Evolutionary conservation across 1,140 invertebrate genomes (phyloP).

Genomic region (Stegodyphus dumicola): DNA sequence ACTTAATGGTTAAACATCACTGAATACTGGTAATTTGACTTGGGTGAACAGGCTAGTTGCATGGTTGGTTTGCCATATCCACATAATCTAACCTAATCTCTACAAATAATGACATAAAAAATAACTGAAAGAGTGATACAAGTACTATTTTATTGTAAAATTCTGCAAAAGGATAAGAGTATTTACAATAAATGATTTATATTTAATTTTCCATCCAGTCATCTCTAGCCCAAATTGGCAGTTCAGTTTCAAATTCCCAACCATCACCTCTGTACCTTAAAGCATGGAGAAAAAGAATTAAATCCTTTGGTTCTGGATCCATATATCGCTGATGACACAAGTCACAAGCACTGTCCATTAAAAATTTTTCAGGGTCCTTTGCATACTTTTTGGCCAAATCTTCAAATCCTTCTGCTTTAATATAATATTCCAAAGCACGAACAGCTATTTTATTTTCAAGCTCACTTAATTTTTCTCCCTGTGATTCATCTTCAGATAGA

Average conservation of each 20-base stretch:
- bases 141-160: background rate
- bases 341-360: constrained; percentile 87
- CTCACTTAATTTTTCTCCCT: background rate
- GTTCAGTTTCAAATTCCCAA: constrained; percentile 88
- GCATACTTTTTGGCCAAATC: constrained; percentile 41
- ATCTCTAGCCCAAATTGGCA: constrained; percentile 86
- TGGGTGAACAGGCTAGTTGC: too few relatives aligned
- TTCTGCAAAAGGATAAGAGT: background rate
- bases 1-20: too few relatives aligned
- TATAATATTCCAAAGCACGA: constrained; percentile 56
- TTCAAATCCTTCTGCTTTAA: constrained; percentile 34
- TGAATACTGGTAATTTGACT: too few relatives aligned
- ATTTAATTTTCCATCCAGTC: constrained; percentile 74
- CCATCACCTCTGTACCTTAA: constrained; percentile 86
- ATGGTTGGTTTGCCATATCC: too few relatives aligned
- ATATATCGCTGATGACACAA: constrained; percentile 91
- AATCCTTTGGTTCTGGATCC: constrained; percentile 88
- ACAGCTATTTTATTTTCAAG: constrained; percentile 48
- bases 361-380: constrained; percentile 75
- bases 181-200: background rate
- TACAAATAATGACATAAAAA: background rate
- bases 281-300: constrained; percentile 96
- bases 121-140: background rate
- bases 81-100: too few relatives aligned
- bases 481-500: background rate